Percentiles rank a stretch among this genome's conserved stretches.
Evolutionary conservation across 1,140 invertebrate genomes (phyloP).

Genomic region (Chelonus insularis): DNA sequence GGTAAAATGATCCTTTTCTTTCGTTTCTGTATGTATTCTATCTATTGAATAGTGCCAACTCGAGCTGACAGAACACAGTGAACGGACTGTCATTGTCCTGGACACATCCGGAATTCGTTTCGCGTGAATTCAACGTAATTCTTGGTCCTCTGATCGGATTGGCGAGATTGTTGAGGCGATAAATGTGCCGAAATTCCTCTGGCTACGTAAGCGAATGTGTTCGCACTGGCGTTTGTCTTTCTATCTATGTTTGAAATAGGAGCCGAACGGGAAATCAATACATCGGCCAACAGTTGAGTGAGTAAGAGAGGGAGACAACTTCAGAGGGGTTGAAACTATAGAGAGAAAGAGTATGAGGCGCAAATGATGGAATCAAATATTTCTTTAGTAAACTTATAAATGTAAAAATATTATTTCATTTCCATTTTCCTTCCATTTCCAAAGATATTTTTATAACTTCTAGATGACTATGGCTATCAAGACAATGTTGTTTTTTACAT

Average conservation of each 20-base stretch:
- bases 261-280: conserved; percentile 55
- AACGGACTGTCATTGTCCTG: conserved; percentile 3
- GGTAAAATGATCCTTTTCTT: no score
- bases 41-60: not conserved
- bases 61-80: not conserved
- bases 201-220: not conserved
- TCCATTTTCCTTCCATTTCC: no score
- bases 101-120: conserved; percentile 16
- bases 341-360: conserved; percentile 17
- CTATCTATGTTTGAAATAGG: conserved; percentile 45
- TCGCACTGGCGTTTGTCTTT: conserved; percentile 42
- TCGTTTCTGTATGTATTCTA: not conserved
- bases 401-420: not conserved
- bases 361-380: conserved; percentile 12
- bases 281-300: conserved; percentile 36
- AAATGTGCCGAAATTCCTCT: conserved; percentile 15
- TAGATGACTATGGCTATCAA: no score
- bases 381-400: conserved; percentile 7
- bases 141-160: not conserved
- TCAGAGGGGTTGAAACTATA: conserved; percentile 28
- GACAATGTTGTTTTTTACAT: no score
- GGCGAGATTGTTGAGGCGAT: not conserved
- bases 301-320: conserved; percentile 23
- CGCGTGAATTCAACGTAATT: conserved; percentile 16
- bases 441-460: no score